Evolutionary conservation across 2,113 vertebrate species (phyloP), one percentile per base, ranked within the genome.

Genomic region (Brevimyrus niger): DNA sequence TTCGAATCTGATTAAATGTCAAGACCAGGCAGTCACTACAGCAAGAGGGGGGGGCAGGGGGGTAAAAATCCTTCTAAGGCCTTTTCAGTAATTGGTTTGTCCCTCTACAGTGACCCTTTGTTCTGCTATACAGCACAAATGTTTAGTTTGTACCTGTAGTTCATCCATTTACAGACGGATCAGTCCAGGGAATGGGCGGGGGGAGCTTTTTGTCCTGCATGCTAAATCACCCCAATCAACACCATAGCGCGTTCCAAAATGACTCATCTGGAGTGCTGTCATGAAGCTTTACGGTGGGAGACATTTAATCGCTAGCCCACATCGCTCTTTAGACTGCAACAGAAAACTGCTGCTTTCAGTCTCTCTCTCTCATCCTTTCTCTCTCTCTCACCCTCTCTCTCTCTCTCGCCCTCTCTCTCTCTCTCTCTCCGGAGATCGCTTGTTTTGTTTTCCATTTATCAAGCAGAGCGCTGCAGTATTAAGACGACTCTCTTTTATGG

Each of bases 181-280:
- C 93, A 92, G 92, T 92, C 91, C 85, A 93, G 90, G 94, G 93
- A 92, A 92, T 88, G 92, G 94, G n/a, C 0, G n/a, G 92, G 92
- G 93, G n/a, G n/a, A 93, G 94, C 94, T 94, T 93, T 94, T 94
- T 51, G 7, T 47, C n/a, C 21, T 47, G 93, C 94, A 94, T 94
- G 92, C 93, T 92, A 94, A 95, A 93, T 91, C 91, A 91, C 89
- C 92, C 35, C 58, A 15, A 35, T 90, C 53, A 90, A 90, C 89
- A n/a, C n/a, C 90, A 90, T 88, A 47, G 15, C 55, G 89, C 91
- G 92, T 92, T 91, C 92, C 93, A 93, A 93, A 94, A 92, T 90
- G 92, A 92, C 91, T 90, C 91, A 91, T 91, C 91, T 89, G 92
- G 93, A 92, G 92, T 89, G 90, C 90, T 92, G 94, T 92, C 94